phyloP scores from a whole-genome alignment of 2,113 vertebrate species.

The Paradoxurus hermaphroditus region DNA sequence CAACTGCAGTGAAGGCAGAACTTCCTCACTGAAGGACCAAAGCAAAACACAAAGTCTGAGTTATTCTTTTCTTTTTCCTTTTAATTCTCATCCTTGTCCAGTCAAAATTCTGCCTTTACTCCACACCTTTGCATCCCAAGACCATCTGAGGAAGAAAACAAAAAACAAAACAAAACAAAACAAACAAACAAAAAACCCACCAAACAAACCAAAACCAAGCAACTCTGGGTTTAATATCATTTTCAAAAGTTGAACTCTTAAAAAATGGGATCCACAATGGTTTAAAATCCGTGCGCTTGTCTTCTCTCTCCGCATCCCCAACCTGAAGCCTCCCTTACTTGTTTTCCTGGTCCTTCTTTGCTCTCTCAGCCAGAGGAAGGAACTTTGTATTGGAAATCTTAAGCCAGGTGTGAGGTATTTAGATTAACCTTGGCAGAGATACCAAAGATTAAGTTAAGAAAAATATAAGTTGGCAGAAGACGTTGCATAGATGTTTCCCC shows the following conservation, averaged over 20 bases:
- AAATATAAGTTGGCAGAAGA: constrained; percentile 38
- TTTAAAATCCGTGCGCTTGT: neutral
- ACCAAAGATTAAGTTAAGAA: constrained; percentile 29
- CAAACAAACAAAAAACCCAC: neutral
- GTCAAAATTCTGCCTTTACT: neutral
- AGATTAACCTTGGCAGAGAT: constrained; percentile 7
- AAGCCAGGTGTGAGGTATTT: constrained; percentile 38
- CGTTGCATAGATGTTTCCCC: constrained; percentile 17
- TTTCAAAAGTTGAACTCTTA: neutral
- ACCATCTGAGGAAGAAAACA: neutral
- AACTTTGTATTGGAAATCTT: neutral
- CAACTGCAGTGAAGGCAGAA: neutral
- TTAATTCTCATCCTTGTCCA: neutral
- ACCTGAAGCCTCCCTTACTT: neutral
- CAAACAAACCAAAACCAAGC: neutral
- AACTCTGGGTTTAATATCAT: neutral
- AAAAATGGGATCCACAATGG: neutral
- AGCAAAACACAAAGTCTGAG: neutral
- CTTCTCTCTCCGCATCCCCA: neutral
- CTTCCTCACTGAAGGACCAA: neutral
- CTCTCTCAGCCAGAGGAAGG: neutral
- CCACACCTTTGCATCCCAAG: neutral
- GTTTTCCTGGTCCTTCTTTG: neutral
- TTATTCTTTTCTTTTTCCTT: neutral
- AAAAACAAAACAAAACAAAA: neutral